phyloP scores from a whole-genome alignment of 2,888 invertebrate genomes.

The Pandemis cinnamomeana region DNA sequence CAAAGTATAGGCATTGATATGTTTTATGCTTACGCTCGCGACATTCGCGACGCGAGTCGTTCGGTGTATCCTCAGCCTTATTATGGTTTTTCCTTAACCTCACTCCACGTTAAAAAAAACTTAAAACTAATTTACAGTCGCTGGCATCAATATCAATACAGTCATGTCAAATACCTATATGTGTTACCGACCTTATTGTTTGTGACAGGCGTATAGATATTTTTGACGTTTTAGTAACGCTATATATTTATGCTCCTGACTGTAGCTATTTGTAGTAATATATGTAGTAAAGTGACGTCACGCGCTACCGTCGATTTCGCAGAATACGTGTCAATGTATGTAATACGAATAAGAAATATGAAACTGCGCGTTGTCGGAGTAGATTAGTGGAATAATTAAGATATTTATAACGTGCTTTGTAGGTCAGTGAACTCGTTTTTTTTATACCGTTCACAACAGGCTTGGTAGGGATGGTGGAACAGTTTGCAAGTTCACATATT shows the following conservation, averaged over 20 bases:
- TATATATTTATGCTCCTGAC: no score
- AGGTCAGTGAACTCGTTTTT: neutral
- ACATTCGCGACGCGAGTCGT: neutral
- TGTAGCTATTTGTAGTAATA: neutral
- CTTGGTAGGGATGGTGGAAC: neutral
- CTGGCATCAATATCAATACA: no score
- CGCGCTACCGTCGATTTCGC: neutral
- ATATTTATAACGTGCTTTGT: neutral
- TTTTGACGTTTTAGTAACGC: no score
- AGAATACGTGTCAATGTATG: neutral
- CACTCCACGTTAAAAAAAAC: neutral
- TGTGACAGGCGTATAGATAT: no score
- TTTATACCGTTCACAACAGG: neutral
- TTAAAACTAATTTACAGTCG: neutral
- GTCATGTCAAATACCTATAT: no score
- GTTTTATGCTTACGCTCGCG: no score
- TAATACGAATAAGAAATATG: neutral
- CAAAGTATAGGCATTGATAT: no score
- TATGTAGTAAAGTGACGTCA: neutral
- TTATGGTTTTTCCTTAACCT: conserved; percentile 8
- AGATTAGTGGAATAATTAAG: neutral
- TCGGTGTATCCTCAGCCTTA: neutral
- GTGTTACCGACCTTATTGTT: no score
- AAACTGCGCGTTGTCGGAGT: neutral
- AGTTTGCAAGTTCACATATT: neutral